Base-by-base conservation (phyloP, 2,797 vertebrate genomes). In the Falco peregrinus region DNA sequence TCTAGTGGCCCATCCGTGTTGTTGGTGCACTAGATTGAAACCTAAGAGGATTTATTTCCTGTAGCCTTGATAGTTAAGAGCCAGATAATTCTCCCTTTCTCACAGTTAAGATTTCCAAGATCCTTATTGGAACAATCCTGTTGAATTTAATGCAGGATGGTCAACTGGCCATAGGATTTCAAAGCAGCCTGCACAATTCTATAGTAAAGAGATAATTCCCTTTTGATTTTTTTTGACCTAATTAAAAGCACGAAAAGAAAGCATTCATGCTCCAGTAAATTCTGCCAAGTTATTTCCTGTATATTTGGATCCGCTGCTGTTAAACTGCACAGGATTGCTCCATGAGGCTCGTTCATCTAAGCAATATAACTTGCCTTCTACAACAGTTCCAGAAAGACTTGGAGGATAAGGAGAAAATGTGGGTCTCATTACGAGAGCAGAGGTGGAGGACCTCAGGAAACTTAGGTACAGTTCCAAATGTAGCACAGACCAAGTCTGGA, bases 371-470 rank as follows among this genome's bases (percentile, higher is more conserved):
- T 43, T 92, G 68, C 67, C 31, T 65, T 48, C 47, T 64, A 68
- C 63, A 89, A 35, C n/a, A 47, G 53, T 16, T 76, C 48, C 53
- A 16, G 7, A 35, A 76, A 73, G 59, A n/a, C 17, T 39, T 37
- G 10, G 6, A 8, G 25, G 4, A 61, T 39, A 41, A 82, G 26
- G 39, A 54, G 29, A 76, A 50, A 57, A n/a, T 0, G 0, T 11
- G 10, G 6, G 29, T n/a, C 18, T 87, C 20, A 22, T 29, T 28
- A 25, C 1, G 1, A 2, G 0, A 76, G 15, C 29, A 50, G 50
- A 67, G 60, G 29, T 31, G 10, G 26, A 89, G 59, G 19, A 76
- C 19, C 22, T 81, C 65, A 53, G 45, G 11, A 65, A 69, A 61
- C 35, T n/a, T 82, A 22, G 45, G 48, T 41, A 14, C 50, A 64